Percentiles rank a stretch among this genome's conserved stretches.
phyloP scores from a whole-genome alignment of 2,888 invertebrate species.

The Ophraella communa region DNA sequence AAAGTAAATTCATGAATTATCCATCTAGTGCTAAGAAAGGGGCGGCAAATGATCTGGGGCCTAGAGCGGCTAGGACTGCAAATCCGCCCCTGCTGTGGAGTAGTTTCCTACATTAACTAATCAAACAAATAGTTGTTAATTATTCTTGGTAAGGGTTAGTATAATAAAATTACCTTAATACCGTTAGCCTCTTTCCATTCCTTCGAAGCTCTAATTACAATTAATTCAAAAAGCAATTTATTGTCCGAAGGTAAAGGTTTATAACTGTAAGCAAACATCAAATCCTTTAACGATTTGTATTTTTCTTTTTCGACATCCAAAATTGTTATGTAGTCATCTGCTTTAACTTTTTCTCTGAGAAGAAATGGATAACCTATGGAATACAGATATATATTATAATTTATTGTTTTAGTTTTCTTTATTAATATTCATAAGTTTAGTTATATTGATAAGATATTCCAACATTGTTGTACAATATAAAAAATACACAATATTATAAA shows the following conservation, averaged over 20 bases:
- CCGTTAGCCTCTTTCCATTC: slow-evolving; percentile 12
- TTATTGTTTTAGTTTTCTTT: no score
- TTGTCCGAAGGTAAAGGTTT: slow-evolving; percentile 16
- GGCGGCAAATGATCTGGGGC: no score
- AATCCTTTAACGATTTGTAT: slow-evolving; percentile 12
- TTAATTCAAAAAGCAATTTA: slow-evolving; percentile 4
- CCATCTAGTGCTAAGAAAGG: no score
- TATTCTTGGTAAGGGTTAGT: neutral
- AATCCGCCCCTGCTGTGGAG: no score
- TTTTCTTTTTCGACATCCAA: slow-evolving; percentile 6
- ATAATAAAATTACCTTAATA: neutral
- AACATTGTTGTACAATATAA: no score
- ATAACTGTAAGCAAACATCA: slow-evolving; percentile 13
- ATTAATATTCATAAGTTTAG: neutral
- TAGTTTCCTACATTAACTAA: no score
- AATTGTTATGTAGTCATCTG: slow-evolving; percentile 7
- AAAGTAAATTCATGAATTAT: no score
- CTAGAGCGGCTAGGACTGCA: no score
- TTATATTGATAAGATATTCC: neutral
- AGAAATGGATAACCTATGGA: slow-evolving; percentile 16
- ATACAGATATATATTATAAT: neutral
- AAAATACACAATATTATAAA: no score
- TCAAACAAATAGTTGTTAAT: neutral
- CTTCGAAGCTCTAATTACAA: slow-evolving; percentile 3
- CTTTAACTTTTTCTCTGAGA: neutral